Evolutionary conservation across 2,888 invertebrate species (phyloP), one percentile per base, ranked within the genome.

Genomic region (Ganaspis brasiliensis): DNA sequence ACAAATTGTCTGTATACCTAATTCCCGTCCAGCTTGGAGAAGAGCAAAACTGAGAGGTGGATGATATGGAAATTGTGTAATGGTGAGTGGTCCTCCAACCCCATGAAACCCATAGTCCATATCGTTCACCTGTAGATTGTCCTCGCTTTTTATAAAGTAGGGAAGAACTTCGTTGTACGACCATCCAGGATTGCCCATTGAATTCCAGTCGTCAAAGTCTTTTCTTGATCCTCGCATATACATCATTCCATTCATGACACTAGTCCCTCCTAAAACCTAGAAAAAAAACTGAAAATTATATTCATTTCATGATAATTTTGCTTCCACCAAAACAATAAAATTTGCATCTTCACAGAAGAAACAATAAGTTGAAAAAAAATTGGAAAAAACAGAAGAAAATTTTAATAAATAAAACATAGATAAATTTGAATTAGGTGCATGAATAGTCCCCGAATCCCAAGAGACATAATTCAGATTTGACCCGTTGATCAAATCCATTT

Each of bases 191-290:
- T 97, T 97, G 9, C 98, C 98, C 78, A 95, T 93, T 0, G 94
- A 94, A 0, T 96, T 96, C 98, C 98, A 98, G 79, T 94, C 93
- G 89, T 98, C 97, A 92, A 95, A 98, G 92, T 98, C 98, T 79
- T 94, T 94, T 26, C 95, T 94, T 76, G 97, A 95, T 0, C 98
- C 98, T 31, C 98, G 93, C 82, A 98, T 96, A 91, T 98, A 98
- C 95, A 97, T 98, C 98, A 98, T 98, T 24, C 98, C 98, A 91
- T 98, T 98, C 93, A 98, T 94, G 0, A 97, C 97, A 16, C 98
- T 98, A 0, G 97, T 98, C 0, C 98, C 98, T 6, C 98, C 98
- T 10, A 98, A 92, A 0, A 97, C 97, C 96, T 96, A 89, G 24
- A 49, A n/a, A 45, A 14, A 14, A n/a, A n/a, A n/a, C n/a, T n/a